Base-by-base conservation (phyloP, 2,797 vertebrate species). In the Champsocephalus esox region DNA sequence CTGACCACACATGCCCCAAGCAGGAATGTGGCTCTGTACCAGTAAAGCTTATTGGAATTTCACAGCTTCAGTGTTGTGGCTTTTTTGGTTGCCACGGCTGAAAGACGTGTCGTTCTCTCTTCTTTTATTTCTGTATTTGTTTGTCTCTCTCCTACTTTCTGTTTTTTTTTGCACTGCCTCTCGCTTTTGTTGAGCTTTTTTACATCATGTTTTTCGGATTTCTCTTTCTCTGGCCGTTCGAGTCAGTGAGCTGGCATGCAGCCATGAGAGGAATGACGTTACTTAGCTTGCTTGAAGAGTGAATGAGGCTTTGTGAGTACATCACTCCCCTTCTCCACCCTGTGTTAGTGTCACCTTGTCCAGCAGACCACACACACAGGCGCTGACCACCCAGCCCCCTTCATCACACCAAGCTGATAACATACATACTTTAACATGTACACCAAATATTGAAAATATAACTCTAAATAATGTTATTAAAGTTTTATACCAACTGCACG, bases 11-110 rank as follows among this genome's bases (percentile, higher is more conserved):
- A 90, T 85, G 86, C 82, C 88, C 87, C 80, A 76, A 83, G 77
- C 86, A 91, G 91, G 91, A 94, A 93, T 93, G 89, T 85, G 79
- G 46, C 82, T 82, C 59, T 52, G 75, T 71, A 77, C 86, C 79
- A 81, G 74, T 70, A 85, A 91, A 91, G 85, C 89, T 81, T 21
- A 19, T 66, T 84, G 90, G 92, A 92, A 94, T 94, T 84, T 94
- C 81, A 88, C 92, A 92, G 91, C 88, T 88, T 59, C 77, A 75
- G 76, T 84, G 80, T 90, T 88, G 81, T 88, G 84, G 85, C 74
- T 65, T 78, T 12, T 76, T 9, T 63, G 62, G 73, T 61, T 83
- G 65, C 46, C 75, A 12, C 12, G 5, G 38, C 73, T 87, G 73
- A 89, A 87, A 85, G 82, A 84, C 65, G 0, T 71, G 72, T 85